phyloP scores from a whole-genome alignment of 2,888 invertebrate species.

The Didymodactylos carnosus region DNA sequence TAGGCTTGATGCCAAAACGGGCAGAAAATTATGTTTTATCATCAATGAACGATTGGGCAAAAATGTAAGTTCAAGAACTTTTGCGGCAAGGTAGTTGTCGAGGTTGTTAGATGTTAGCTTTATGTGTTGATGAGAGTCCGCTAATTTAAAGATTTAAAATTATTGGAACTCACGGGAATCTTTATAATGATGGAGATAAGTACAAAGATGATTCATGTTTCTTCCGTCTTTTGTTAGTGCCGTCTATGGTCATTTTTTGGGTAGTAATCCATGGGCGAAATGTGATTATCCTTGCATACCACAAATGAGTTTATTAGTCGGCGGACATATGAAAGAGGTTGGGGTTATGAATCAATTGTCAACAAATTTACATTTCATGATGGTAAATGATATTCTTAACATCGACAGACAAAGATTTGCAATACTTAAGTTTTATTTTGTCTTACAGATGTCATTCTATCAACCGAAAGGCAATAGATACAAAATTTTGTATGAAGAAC shows the following conservation, averaged over 20 bases:
- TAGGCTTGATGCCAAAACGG: constrained; percentile 40
- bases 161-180: too few species aligned
- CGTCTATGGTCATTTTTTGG: constrained; percentile 31
- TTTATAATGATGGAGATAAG: too few species aligned
- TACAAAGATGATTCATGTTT: too few species aligned
- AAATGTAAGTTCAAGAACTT: constrained; percentile 31
- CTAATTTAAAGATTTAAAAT: too few species aligned
- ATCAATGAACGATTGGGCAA: constrained; percentile 38
- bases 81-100: too few species aligned
- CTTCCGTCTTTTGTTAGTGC: too few species aligned
- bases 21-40: constrained; percentile 32
- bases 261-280: constrained; percentile 34
- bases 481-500: constrained; percentile 40
- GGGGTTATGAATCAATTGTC: constrained; percentile 41
- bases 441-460: constrained; percentile 39
- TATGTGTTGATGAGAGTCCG: too few species aligned
- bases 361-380: constrained; percentile 41
- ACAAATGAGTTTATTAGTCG: constrained; percentile 33
- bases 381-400: constrained; percentile 26
- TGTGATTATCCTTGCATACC: constrained; percentile 33
- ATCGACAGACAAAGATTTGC: not conserved
- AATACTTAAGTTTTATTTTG: too few species aligned
- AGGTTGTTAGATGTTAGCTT: too few species aligned
- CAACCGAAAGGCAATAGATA: constrained; percentile 37
- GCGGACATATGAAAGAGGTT: constrained; percentile 36